Percentiles rank a stretch among this genome's conserved stretches.
Evolutionary conservation across 2,113 vertebrate genomes (phyloP).

Genomic region (Oenanthe oenanthe): DNA sequence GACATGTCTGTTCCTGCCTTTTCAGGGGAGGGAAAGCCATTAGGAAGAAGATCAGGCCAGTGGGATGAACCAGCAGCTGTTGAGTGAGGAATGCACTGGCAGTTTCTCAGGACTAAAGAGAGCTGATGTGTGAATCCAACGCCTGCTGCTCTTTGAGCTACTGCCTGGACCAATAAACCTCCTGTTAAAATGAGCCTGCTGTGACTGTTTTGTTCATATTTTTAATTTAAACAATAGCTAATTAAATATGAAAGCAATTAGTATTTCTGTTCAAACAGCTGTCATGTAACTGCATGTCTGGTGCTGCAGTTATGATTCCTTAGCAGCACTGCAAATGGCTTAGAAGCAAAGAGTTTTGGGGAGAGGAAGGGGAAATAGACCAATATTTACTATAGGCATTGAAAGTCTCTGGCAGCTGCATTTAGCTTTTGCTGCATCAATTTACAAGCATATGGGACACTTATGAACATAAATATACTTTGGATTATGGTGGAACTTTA

Average conservation of each 20-base stretch:
- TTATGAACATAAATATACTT: background rate
- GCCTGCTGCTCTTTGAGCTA: conserved; percentile 46
- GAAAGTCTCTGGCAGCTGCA: background rate
- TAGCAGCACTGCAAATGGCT: conserved; percentile 34
- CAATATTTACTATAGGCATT: background rate
- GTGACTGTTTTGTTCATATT: conserved; percentile 66
- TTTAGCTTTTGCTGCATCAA: background rate
- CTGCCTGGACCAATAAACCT: conserved; percentile 51
- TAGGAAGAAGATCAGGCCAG: background rate
- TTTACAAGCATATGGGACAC: background rate
- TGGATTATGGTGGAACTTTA: background rate
- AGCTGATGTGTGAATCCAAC: background rate
- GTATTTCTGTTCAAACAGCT: conserved; percentile 70
- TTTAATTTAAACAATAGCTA: conserved; percentile 74
- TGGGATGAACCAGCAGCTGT: conserved; percentile 31
- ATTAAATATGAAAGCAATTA: conserved; percentile 75
- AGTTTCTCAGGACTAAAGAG: conserved; percentile 35
- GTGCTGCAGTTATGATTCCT: conserved; percentile 43
- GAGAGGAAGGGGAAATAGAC: background rate
- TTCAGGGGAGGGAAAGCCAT: background rate
- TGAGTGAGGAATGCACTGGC: conserved; percentile 1
- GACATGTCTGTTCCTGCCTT: background rate
- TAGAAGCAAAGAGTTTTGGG: conserved; percentile 29
- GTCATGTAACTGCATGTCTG: conserved; percentile 56
- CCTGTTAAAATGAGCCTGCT: conserved; percentile 59